A percentile compares a stretch with the other conserved stretches of the same genome.
phyloP scores from a whole-genome alignment of 1,140 invertebrate genomes.

The Mizuhopecten yessoensis region DNA sequence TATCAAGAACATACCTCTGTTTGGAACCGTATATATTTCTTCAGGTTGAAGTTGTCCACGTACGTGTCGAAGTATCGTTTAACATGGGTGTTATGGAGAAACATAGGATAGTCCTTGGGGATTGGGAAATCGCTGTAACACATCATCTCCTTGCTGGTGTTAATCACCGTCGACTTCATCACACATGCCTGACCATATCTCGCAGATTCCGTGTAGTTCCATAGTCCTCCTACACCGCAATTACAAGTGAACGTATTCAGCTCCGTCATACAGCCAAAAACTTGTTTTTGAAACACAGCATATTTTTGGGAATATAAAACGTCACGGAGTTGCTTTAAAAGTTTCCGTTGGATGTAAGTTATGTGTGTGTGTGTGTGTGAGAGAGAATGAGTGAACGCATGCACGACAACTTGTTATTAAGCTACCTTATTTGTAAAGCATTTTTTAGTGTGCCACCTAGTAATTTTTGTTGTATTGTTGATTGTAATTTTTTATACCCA shows the following conservation, averaged over 20 bases:
- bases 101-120: constrained; percentile 83
- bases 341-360: no score
- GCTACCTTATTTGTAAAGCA: no score
- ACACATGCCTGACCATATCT: constrained; percentile 68
- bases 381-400: no score
- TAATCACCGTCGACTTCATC: constrained; percentile 82
- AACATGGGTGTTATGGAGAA: constrained; percentile 84
- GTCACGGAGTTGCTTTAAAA: no score
- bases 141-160: constrained; percentile 85
- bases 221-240: constrained; percentile 67
- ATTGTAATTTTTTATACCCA: no score
- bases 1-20: constrained; percentile 69
- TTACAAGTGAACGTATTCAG: constrained; percentile 79
- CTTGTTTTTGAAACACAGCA: no score
- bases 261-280: no score
- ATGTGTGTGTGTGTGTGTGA: no score
- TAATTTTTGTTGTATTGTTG: no score
- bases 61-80: constrained; percentile 83
- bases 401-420: no score
- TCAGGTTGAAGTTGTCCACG: constrained; percentile 82
- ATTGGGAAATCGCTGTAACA: constrained; percentile 85
- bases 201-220: constrained; percentile 72
- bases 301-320: no score
- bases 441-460: no score
- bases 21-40: constrained; percentile 75